Evolutionary conservation across 2,888 invertebrate species (phyloP), one percentile per base, ranked within the genome.

Genomic region (Galeopsomyia nigrocyanea): DNA sequence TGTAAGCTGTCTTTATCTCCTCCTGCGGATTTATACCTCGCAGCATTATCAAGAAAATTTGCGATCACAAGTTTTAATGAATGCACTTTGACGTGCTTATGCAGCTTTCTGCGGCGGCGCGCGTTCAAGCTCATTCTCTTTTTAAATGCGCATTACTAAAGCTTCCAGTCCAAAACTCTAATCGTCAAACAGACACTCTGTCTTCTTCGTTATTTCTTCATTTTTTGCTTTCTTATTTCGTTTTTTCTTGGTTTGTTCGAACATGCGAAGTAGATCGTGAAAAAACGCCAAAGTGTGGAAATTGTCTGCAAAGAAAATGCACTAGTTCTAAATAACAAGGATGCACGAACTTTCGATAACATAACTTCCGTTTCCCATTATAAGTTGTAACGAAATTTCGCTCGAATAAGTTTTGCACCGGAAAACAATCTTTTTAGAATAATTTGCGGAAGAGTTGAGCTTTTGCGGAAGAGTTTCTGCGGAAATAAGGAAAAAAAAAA

Each of bases 1-100:
- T 31, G 69, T 63, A 69, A 56, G 49, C 63, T 49, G 31, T 57
- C 68, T 62, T 68, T 63, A 63, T 69, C 69, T 57, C 68, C 62
- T 50, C 62, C 62, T 47, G 61, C 9, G 16, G 56, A 62, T 62
- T 62, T 69, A 69, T 57, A 63, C 63, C 57, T 57, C 51, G 3
- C 14, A 22, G 55, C 31, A 68, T 68, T 68, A 62, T 68, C 55
- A 68, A 56, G 68, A 16, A 68, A 56, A 68, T 68, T 68, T 56
- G 53, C 61, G 46, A 60, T 68, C 68, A 47, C 0, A 68, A 68
- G 53, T 68, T 68, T 68, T 61, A 68, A 68, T 68, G 68, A 68
- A 68, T 61, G 68, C 61, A 60, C 51, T n/a, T 16, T 21, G 13
- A 22, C 14, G 51, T 31, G 9, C 60, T 67, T 57, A n/a, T 31